Evolutionary conservation across 2,888 invertebrate species (phyloP).

Genomic region (Tetramorium bicarinatum): DNA sequence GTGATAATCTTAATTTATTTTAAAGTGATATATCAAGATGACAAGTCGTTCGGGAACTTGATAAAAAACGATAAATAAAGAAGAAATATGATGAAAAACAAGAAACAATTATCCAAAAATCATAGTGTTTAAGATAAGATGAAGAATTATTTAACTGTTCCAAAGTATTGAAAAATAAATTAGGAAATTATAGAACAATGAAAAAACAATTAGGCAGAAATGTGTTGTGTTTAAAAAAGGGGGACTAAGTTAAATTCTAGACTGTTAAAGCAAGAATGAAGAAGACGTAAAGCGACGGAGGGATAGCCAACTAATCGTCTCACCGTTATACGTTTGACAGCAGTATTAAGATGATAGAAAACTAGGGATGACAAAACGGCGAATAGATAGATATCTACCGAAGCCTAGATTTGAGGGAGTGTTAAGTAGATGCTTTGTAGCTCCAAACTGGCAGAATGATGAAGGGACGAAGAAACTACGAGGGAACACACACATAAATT

Average conservation of each 20-base stretch:
- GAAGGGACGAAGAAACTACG: neutral
- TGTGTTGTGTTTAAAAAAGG: conserved; percentile 1
- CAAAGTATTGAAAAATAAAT: conserved; percentile 12
- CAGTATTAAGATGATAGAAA: conserved; percentile 26
- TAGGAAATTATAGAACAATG: conserved; percentile 19
- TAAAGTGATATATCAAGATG: neutral
- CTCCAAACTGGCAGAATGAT: conserved; percentile 12
- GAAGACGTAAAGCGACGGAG: neutral
- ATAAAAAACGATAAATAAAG: neutral
- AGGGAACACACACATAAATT: conserved; percentile 24
- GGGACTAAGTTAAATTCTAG: neutral
- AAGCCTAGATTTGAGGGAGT: conserved; percentile 33
- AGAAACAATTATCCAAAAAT: conserved; percentile 18
- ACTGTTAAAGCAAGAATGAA: conserved; percentile 11
- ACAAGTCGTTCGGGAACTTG: neutral
- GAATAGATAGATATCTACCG: conserved; percentile 4
- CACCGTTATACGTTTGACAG: conserved; percentile 19
- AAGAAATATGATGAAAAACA: neutral
- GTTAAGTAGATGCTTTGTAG: conserved; percentile 46
- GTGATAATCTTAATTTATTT: conserved; percentile 17
- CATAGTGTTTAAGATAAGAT: conserved; percentile 4
- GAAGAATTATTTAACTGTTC: conserved; percentile 29
- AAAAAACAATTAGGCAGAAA: conserved; percentile 25
- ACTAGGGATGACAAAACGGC: conserved; percentile 3
- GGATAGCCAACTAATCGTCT: neutral